Percentiles rank a stretch among this genome's conserved stretches.
Evolutionary conservation across 2,888 invertebrate genomes (phyloP).

Genomic region (Melanargia galathea): DNA sequence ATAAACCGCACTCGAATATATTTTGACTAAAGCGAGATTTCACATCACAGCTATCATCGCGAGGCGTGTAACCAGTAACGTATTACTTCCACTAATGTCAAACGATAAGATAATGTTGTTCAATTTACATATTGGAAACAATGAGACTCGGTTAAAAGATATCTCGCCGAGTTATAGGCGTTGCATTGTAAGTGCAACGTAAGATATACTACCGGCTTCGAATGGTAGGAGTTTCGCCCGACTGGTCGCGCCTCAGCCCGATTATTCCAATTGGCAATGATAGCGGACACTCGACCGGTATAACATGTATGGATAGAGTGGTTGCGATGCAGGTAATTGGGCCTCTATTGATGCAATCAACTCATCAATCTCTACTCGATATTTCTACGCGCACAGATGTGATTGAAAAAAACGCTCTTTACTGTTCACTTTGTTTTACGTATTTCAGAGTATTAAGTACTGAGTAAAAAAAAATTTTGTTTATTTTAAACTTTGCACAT

Average conservation of each 20-base stretch:
- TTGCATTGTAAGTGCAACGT: conserved; percentile 29
- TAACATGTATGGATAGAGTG: conserved; percentile 31
- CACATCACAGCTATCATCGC: conserved; percentile 56
- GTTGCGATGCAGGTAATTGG: conserved; percentile 34
- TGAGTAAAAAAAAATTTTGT: neutral
- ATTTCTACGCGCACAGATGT: neutral
- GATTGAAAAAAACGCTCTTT: neutral
- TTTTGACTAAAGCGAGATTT: conserved; percentile 43
- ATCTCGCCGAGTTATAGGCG: conserved; percentile 20
- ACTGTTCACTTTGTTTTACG: neutral
- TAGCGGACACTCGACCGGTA: conserved; percentile 40
- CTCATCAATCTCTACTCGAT: conserved; percentile 19
- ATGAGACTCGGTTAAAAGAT: conserved; percentile 44
- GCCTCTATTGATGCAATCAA: conserved; percentile 29
- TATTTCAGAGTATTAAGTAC: neutral
- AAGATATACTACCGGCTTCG: conserved; percentile 30
- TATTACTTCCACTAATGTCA: conserved; percentile 61
- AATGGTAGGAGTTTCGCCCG: conserved; percentile 37
- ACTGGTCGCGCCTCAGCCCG: conserved; percentile 53
- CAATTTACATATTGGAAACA: conserved; percentile 66
- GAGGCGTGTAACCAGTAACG: conserved; percentile 57
- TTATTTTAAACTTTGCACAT: neutral
- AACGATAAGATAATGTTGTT: conserved; percentile 67
- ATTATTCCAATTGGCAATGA: conserved; percentile 63
- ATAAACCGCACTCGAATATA: conserved; percentile 37